Conservation (phyloP, 2,888 invertebrate species). For the Thalpophila matura region DNA sequence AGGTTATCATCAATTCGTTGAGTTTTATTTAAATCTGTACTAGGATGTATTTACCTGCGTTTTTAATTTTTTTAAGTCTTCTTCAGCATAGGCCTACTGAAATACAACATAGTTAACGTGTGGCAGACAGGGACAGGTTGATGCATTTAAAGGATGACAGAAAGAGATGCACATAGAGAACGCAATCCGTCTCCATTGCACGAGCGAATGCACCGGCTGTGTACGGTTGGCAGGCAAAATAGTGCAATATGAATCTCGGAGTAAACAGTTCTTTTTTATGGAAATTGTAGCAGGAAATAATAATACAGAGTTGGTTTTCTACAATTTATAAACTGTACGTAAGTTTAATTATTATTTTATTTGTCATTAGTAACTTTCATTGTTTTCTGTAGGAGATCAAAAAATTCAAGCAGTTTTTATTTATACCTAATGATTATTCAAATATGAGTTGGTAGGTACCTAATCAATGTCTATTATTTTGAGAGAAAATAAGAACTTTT, state of each 20-base stretch:
- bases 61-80: slow-evolving; percentile 52
- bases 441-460: too few relatives aligned
- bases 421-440: too few relatives aligned
- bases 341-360: neutral
- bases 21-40: slow-evolving; percentile 31
- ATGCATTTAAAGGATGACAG: slow-evolving; percentile 55
- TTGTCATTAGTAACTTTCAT: too few relatives aligned
- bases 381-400: too few relatives aligned
- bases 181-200: slow-evolving; percentile 77
- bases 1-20: slow-evolving; percentile 4
- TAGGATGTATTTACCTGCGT: slow-evolving; percentile 26
- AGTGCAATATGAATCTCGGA: slow-evolving; percentile 17
- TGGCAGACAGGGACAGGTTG: slow-evolving; percentile 64
- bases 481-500: neutral
- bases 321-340: neutral
- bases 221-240: slow-evolving; percentile 62
- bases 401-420: too few relatives aligned
- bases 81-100: slow-evolving; percentile 53
- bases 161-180: slow-evolving; percentile 69
- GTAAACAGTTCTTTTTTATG: slow-evolving; percentile 10
- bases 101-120: slow-evolving; percentile 59
- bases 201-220: slow-evolving; percentile 81
- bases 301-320: neutral
- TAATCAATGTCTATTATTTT: too few relatives aligned
- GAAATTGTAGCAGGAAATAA: neutral